Evolutionary conservation across 2,888 invertebrate genomes (phyloP), one percentile per base, ranked within the genome.

Genomic region (Calameuta pallipes): DNA sequence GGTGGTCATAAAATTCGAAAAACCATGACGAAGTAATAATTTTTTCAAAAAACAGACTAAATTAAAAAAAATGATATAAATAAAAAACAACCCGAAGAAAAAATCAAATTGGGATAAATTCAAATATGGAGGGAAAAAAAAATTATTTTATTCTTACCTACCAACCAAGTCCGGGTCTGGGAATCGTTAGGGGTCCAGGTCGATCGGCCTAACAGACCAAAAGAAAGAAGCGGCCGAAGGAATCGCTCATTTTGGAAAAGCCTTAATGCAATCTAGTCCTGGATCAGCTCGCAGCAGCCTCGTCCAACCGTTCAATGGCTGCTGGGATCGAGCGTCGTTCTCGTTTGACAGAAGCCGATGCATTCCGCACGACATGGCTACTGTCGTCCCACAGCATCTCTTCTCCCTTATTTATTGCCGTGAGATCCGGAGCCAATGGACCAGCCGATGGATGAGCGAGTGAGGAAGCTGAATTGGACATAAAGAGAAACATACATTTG

Each of bases 341-440:
- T 84, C 88, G 89, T 89, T 89, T 89, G 89, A 89, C 89, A 87
- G 88, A 89, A 89, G 89, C 89, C 89, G 89, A 88, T 89, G 89
- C 89, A 89, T 89, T 89, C 89, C 88, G 85, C 86, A 87, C 86
- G 88, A 89, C 89, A 88, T 88, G 85, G 87, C 89, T 87, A 88
- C 88, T 87, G 89, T 56, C 56, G 56, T 89, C 88, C 86, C 84
- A 84, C 87, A 82, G 85, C 84, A 86, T 87, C 87, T 87, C 85
- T 86, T 88, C 87, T 86, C 85, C 89, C 86, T 89, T 89, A 89
- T 89, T 89, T 89, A 89, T 89, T 89, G 85, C 89, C 86, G 84
- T 83, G 85, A 85, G 88, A 88, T 87, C 84, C 56, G 85, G 85
- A 85, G 79, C 82, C 31, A 74, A 82, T 77, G 85, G 85, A 86